Percentiles rank a stretch among this genome's conserved stretches.
phyloP scores from a whole-genome alignment of 53 echinoderm and acorn worm genomes.

The Temnopleurus reevesii region DNA sequence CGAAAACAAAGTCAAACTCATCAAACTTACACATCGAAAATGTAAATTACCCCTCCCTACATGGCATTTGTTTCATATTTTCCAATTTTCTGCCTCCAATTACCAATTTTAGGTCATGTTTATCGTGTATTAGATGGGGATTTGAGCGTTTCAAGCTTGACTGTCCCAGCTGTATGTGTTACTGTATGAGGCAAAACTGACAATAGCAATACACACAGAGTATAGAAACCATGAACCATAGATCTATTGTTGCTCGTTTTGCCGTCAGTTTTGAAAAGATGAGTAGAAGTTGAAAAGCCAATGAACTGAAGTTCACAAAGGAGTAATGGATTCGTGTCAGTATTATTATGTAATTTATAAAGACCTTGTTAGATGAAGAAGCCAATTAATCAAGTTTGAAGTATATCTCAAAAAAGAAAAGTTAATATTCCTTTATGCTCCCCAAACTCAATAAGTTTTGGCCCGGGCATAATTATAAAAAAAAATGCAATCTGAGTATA shows the following conservation, averaged over 20 bases:
- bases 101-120: neutral
- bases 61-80: neutral
- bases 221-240: neutral
- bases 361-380: too few species aligned
- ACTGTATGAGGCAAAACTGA: neutral
- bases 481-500: too few species aligned
- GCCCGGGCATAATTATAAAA: too few species aligned
- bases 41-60: neutral
- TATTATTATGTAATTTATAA: neutral
- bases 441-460: too few species aligned
- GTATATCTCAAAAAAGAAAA: too few species aligned
- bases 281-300: constrained; percentile 24
- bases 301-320: constrained; percentile 1
- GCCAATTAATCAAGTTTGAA: too few species aligned
- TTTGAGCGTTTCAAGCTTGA: neutral
- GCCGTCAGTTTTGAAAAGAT: neutral
- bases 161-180: neutral
- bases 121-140: neutral
- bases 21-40: neutral
- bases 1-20: neutral
- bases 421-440: too few species aligned
- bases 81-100: neutral
- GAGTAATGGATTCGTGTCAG: neutral
- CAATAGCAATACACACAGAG: neutral
- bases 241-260: neutral